phyloP scores from a whole-genome alignment of 1,140 invertebrate genomes.

The Pemphigus obesinymphae region DNA sequence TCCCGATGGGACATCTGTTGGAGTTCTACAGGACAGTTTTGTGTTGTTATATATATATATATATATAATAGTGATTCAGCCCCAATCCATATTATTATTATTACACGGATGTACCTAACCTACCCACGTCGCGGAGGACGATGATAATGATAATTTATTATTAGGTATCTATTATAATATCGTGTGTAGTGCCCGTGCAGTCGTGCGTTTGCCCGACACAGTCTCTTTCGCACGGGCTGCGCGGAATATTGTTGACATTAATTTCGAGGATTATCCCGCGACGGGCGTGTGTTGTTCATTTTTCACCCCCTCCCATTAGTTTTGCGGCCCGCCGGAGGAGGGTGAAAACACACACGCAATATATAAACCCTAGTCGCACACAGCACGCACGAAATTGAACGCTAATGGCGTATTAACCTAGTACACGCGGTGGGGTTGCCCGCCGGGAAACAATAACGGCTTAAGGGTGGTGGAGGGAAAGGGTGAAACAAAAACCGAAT shows the following conservation, averaged over 20 bases:
- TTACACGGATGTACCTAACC: not conserved
- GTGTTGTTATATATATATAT: too few species aligned
- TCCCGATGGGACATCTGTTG: too few species aligned
- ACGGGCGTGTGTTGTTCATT: conserved; percentile 2
- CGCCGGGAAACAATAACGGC: too few species aligned
- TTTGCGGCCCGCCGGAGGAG: not conserved
- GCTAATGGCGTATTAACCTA: conserved; percentile 32
- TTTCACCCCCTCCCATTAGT: not conserved
- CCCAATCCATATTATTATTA: too few species aligned
- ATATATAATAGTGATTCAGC: too few species aligned
- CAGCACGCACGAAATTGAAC: conserved; percentile 8
- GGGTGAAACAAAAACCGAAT: not conserved
- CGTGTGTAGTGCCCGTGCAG: not conserved
- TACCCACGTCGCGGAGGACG: not conserved
- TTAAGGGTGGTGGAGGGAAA: too few species aligned
- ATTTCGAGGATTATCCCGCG: conserved; percentile 15
- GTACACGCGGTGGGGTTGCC: not conserved
- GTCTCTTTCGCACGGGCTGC: not conserved
- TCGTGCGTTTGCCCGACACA: not conserved
- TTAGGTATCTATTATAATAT: too few species aligned
- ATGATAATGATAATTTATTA: not conserved
- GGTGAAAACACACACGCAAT: not conserved
- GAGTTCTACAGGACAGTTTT: too few species aligned
- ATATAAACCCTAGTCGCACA: not conserved
- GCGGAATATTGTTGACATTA: conserved; percentile 24